Percentiles rank a stretch among this genome's conserved stretches.
Evolutionary conservation across 2,113 vertebrate genomes (phyloP).

Genomic region (Sebastes schlegelii): DNA sequence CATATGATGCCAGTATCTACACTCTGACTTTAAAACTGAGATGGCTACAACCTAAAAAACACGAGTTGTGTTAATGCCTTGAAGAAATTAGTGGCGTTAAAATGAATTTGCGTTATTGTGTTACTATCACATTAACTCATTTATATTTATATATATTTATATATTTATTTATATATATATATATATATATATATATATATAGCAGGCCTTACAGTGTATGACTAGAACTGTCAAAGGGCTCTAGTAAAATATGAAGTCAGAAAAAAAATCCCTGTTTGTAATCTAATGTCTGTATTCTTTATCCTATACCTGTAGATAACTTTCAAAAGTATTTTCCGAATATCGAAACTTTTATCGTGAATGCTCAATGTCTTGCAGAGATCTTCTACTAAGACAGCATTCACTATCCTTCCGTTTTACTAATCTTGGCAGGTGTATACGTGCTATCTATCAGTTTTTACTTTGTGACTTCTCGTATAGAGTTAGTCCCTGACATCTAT

Average conservation of each 20-base stretch:
- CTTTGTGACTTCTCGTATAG: not conserved
- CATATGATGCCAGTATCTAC: too few species aligned
- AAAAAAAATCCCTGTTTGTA: not conserved
- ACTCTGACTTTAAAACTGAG: too few species aligned
- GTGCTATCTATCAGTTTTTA: not conserved
- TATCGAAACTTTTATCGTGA: not conserved
- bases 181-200: not conserved
- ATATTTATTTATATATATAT: too few species aligned
- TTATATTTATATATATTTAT: too few species aligned
- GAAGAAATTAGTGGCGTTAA: too few species aligned
- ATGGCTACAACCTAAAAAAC: too few species aligned
- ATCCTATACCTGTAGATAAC: not conserved
- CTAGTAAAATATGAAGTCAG: not conserved
- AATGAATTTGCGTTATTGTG: too few species aligned
- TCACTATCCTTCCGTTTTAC: not conserved
- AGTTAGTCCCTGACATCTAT: not conserved
- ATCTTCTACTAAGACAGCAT: not conserved
- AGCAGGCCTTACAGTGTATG: not conserved
- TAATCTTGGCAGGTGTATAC: not conserved
- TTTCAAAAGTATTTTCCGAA: not conserved
- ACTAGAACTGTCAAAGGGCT: not conserved
- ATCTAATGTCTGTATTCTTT: not conserved
- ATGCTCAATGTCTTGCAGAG: not conserved
- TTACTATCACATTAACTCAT: too few species aligned
- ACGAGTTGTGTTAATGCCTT: too few species aligned